phyloP scores from a whole-genome alignment of 2,797 vertebrate genomes.

The Cirrhinus molitorella region DNA sequence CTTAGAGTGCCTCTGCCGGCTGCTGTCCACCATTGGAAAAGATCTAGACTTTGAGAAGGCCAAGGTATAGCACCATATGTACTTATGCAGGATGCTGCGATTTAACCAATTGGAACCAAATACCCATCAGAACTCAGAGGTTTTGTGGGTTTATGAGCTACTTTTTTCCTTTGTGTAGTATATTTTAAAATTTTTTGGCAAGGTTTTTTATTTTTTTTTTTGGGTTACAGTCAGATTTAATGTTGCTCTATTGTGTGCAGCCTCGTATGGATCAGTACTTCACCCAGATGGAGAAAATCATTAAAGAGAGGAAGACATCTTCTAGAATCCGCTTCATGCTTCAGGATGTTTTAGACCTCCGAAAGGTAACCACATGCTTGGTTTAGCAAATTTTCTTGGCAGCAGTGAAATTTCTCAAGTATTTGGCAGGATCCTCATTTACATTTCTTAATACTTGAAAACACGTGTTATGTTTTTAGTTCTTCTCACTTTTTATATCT shows the following conservation, averaged over 20 bases:
- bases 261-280: constrained; percentile 99
- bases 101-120: no score
- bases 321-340: constrained; percentile 98
- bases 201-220: background rate
- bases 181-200: background rate
- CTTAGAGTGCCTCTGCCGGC: constrained; percentile 95
- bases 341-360: constrained; percentile 94
- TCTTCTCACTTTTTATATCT: background rate
- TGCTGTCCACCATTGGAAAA: constrained; percentile 97
- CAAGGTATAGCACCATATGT: constrained; percentile 77
- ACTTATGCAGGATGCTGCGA: background rate
- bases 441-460: background rate
- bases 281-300: constrained; percentile 98
- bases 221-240: background rate
- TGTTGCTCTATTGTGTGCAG: constrained; percentile 68
- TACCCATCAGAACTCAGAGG: background rate
- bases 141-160: background rate
- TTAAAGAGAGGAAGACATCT: constrained; percentile 96
- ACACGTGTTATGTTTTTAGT: no score
- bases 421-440: background rate
- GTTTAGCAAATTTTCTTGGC: background rate
- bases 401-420: background rate
- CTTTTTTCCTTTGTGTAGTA: background rate
- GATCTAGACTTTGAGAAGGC: constrained; percentile 97
- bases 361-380: constrained; percentile 78